These are phyloP conservation scores for Notolabrus celidotus DNA, from an alignment of 2,797 vertebrate genomes.

Conservation along the genomic window DNA sequence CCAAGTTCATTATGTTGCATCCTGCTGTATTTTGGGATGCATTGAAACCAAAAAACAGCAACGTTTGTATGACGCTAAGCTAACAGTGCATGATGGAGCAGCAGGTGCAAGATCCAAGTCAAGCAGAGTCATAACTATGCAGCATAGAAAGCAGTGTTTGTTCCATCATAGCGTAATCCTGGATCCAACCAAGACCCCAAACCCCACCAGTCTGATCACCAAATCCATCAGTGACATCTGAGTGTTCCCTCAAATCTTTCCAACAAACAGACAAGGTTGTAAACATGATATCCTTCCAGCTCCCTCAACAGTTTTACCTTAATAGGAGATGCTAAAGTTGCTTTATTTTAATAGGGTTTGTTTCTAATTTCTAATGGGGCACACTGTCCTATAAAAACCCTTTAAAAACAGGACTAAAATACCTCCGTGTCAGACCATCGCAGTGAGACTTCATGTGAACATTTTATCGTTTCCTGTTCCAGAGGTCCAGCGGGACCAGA, in stretches of 20 bases:
- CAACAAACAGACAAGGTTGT: background rate
- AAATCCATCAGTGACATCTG: background rate
- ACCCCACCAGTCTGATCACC: background rate
- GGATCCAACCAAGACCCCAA: background rate
- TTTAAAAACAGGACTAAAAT: background rate
- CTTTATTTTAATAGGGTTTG: background rate
- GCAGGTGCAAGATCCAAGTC: background rate
- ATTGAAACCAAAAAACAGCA: no score
- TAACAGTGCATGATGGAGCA: no score
- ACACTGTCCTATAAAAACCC: background rate
- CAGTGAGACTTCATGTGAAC: slow-evolving; percentile 42
- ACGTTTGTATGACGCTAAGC: no score
- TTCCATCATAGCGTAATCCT: background rate
- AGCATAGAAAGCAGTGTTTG: background rate
- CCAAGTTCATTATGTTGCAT: no score
- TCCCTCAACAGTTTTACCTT: background rate
- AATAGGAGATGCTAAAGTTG: background rate
- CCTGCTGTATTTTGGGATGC: no score
- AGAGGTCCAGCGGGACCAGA: slow-evolving; percentile 67
- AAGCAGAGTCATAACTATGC: background rate
- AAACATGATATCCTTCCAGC: background rate
- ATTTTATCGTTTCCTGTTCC: slow-evolving; percentile 67
- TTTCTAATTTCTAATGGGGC: background rate
- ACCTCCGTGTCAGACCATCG: background rate
- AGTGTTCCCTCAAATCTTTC: background rate